Percentiles rank a stretch among this genome's conserved stretches.
phyloP scores from a whole-genome alignment of 2,888 invertebrate species.

The Erebia palarica region DNA sequence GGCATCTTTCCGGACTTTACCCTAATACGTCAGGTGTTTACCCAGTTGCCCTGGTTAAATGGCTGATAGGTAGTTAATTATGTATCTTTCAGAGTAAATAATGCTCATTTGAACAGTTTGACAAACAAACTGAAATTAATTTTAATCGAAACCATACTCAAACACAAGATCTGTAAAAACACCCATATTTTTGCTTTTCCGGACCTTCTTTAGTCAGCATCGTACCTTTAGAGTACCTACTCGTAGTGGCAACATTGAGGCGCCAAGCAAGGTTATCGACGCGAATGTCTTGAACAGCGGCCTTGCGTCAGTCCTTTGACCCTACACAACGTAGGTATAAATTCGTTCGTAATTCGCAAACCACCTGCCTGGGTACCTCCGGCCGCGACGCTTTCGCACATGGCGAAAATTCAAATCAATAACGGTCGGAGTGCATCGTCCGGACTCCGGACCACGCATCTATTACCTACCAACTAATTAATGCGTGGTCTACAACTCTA shows the following conservation, averaged over 20 bases:
- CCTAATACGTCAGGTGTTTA: not conserved
- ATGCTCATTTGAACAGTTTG: not conserved
- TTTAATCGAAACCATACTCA: no score
- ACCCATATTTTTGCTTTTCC: not conserved
- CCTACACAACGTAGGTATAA: slow-evolving; percentile 57
- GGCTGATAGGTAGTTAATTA: not conserved
- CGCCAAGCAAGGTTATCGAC: slow-evolving; percentile 65
- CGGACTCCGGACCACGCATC: slow-evolving; percentile 25
- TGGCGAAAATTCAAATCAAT: slow-evolving; percentile 45
- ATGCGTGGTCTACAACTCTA: not conserved
- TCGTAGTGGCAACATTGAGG: slow-evolving; percentile 44
- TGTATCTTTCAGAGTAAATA: not conserved
- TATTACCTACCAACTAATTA: slow-evolving; percentile 7
- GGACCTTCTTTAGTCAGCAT: slow-evolving; percentile 27
- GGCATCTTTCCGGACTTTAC: no score
- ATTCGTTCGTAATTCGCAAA: slow-evolving; percentile 52
- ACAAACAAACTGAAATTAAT: no score
- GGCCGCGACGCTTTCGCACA: slow-evolving; percentile 42
- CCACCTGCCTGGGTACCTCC: slow-evolving; percentile 71
- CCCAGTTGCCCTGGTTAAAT: not conserved
- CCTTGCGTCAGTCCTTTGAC: slow-evolving; percentile 77
- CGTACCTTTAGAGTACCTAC: not conserved
- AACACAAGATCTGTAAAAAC: no score
- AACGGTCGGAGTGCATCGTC: slow-evolving; percentile 44
- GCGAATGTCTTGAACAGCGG: slow-evolving; percentile 61